Evolutionary conservation across 1,140 invertebrate species (phyloP).

Genomic region (Aphaenogaster floridana): DNA sequence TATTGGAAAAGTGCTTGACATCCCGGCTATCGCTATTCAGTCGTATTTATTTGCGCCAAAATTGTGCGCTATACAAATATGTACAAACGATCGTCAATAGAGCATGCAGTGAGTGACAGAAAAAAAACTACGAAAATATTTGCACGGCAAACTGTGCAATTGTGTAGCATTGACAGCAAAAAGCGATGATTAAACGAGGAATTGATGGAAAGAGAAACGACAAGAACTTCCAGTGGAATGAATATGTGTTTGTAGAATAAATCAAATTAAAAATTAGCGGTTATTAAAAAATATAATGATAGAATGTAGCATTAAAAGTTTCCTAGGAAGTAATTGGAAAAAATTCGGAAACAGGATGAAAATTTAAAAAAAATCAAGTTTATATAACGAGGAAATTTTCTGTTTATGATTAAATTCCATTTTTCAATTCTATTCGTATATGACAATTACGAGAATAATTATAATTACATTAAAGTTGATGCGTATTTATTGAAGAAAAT

Average conservation of each 20-base stretch:
- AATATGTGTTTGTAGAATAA: neutral
- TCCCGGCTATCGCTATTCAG: neutral
- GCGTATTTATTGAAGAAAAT: neutral
- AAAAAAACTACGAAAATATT: conserved; percentile 49
- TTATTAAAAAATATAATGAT: neutral
- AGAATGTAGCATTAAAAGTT: neutral
- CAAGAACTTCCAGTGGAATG: neutral
- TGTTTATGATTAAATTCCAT: neutral
- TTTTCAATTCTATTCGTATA: neutral
- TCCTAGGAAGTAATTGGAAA: neutral
- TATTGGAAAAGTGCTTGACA: conserved; percentile 20
- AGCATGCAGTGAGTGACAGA: conserved; percentile 23
- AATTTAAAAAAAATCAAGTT: neutral
- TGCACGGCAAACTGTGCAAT: conserved; percentile 50
- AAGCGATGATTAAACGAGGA: conserved; percentile 28
- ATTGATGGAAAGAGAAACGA: conserved; percentile 5
- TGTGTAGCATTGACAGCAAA: neutral
- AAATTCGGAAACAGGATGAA: neutral
- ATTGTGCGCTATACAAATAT: conserved; percentile 46
- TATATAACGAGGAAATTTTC: neutral
- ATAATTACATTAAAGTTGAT: neutral
- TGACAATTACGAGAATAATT: neutral
- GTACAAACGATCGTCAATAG: conserved; percentile 24
- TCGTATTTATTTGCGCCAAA: conserved; percentile 43
- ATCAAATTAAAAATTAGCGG: neutral